Percentiles rank a stretch among this genome's conserved stretches.
phyloP scores from a whole-genome alignment of 2,797 vertebrate genomes.

The Myripristis murdjan region DNA sequence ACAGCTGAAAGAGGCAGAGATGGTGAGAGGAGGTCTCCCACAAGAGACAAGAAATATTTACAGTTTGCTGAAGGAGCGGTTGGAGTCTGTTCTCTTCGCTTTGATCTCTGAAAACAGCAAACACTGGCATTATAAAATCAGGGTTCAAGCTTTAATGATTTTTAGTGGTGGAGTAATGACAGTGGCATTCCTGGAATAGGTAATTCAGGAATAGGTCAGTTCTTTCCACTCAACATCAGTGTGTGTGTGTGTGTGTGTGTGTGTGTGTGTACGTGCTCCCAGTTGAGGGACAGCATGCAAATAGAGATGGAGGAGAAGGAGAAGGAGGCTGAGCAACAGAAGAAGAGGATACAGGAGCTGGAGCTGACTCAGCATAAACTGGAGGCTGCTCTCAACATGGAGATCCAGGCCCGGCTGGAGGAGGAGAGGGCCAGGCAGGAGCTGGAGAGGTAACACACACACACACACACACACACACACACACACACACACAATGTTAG shows the following conservation, averaged over 20 bases:
- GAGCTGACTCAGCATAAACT: slow-evolving; percentile 84
- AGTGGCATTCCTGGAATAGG: slow-evolving; percentile 54
- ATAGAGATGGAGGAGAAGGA: slow-evolving; percentile 83
- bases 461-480: slow-evolving; percentile 16
- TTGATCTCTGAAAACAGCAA: slow-evolving; percentile 23
- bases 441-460: slow-evolving; percentile 77
- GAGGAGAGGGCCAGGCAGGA: slow-evolving; percentile 84
- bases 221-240: slow-evolving; percentile 37
- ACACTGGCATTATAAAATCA: slow-evolving; percentile 58
- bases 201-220: slow-evolving; percentile 45
- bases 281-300: slow-evolving; percentile 82
- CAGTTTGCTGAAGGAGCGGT: slow-evolving; percentile 38
- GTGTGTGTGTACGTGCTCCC: slow-evolving; percentile 31
- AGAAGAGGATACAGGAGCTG: slow-evolving; percentile 83
- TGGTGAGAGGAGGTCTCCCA: slow-evolving; percentile 59
- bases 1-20: slow-evolving; percentile 80
- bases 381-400: slow-evolving; percentile 82
- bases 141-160: slow-evolving; percentile 40
- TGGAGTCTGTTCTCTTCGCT: slow-evolving; percentile 18
- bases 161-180: slow-evolving; percentile 31
- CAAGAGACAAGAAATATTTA: slow-evolving; percentile 39
- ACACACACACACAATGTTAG: slow-evolving; percentile 28
- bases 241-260: slow-evolving; percentile 23
- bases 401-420: slow-evolving; percentile 85
- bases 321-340: slow-evolving; percentile 82